A percentile compares a stretch with the other conserved stretches of the same genome.
Evolutionary conservation across 2,113 vertebrate species (phyloP).

Genomic region (Gambusia affinis): DNA sequence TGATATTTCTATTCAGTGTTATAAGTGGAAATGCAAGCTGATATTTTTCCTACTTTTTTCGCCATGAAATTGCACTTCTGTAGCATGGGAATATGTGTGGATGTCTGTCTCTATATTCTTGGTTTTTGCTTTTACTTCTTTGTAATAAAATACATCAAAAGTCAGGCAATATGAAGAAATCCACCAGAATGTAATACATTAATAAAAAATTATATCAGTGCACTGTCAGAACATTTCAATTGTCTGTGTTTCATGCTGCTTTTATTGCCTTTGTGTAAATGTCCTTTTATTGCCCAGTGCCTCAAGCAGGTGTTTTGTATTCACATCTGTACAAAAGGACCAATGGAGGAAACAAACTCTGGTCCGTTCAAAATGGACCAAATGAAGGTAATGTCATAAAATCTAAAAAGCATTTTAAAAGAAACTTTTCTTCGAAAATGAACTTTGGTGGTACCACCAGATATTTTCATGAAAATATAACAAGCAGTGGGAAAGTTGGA

Average conservation of each 20-base stretch:
- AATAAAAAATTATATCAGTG: background rate
- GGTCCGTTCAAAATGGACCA: too few relatives aligned
- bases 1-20: conserved; percentile 29
- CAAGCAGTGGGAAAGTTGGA: too few relatives aligned
- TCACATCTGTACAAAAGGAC: too few relatives aligned
- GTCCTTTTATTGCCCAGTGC: too few relatives aligned
- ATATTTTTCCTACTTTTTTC: conserved; percentile 15
- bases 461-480: too few relatives aligned
- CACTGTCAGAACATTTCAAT: background rate
- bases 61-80: conserved; percentile 8
- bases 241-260: conserved; percentile 2
- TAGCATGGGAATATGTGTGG: background rate
- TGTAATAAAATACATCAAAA: background rate
- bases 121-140: background rate
- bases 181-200: conserved; percentile 1
- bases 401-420: too few relatives aligned
- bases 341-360: too few relatives aligned
- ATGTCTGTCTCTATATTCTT: too few relatives aligned
- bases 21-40: conserved; percentile 24
- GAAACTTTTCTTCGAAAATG: too few relatives aligned
- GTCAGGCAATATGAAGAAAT: background rate
- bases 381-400: too few relatives aligned
- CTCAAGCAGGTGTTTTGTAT: too few relatives aligned
- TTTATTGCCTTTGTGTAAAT: background rate
- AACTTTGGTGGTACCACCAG: too few relatives aligned